Base-by-base conservation (phyloP, 2,797 vertebrate genomes). In the Momotus momota region DNA sequence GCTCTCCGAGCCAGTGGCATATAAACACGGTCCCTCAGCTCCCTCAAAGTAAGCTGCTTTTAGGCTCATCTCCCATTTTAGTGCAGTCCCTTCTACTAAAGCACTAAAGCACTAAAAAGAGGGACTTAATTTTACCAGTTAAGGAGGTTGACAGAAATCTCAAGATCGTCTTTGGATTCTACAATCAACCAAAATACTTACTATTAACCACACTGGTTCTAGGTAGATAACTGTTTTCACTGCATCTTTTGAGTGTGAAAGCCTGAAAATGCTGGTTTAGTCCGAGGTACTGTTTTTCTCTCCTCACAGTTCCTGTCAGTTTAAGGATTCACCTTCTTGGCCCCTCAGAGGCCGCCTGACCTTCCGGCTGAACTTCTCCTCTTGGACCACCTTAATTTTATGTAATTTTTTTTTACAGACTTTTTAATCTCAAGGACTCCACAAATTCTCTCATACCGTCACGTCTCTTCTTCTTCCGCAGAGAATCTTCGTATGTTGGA, bases 321-420 rank as follows among this genome's bases (percentile, higher is more conserved):
- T 75, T 33, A 33, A 54, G 12, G 15, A 21, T 38, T 41, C 9
- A 4, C 5, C 16, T 8, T 46, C 61, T 31, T 3, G 12, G 21
- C 15, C 14, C 10, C 22, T 45, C 55, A 35, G 18, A 65, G 18
- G 6, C 23, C 48, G 35, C 35, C 35, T 35, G 35, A 35, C 35
- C 35, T 35, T 45, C 48, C 0, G 0, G 4, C 18, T 55, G 17
- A 78, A 46, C 19, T 38, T 77, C 69, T 71, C 26, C 9, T n/a
- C 33, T 60, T 31, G 49, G 20, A 75, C 26, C 0, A 0, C 52
- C 35, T 66, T 41, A 73, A 41, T 48, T 83, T 77, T 45, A 31
- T 17, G 22, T 54, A 6, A 4, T 12, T 46, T 26, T 48, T 66
- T 78, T 41, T 35, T 35, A 35, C 31, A 64, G 38, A 22, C 19